Base-by-base conservation (phyloP, 2,888 invertebrate species). In the Euplagia quadripunctaria region DNA sequence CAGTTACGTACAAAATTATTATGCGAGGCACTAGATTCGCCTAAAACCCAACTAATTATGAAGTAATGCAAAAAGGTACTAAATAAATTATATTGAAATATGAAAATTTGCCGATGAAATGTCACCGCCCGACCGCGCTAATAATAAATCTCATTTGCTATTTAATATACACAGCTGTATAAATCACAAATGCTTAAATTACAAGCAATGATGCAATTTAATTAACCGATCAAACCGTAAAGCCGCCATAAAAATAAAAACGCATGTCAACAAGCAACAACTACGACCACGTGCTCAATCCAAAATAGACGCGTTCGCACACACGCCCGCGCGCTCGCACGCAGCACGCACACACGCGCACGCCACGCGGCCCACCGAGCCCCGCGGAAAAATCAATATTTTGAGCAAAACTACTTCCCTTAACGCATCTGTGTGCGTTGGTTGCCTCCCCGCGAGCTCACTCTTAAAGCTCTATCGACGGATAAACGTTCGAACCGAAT, bases 351-450 rank as follows among this genome's bases (percentile, higher is more conserved):
- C 89, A 85, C 87, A 78, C 72, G 74, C 79, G 75, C 82, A 63
- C 75, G 77, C 87, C 88, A 89, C 89, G 90, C 89, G 89, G 89
- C 90, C 89, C 89, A 74, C 71, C 91, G 86, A 88, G 87, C 88
- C 92, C 91, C 90, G 92, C 92, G 92, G 95, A 95, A 95, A 96
- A 96, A 96, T 96, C 95, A 95, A 96, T 96, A 96, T 95, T 96
- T 95, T 94, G 94, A 96, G 95, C 95, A 94, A 95, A 96, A 94
- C 94, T 94, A 93, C 94, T 95, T 95, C 95, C 95, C 94, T 92
- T 90, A 92, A 84, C 89, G 86, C 86, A 84, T 81, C 79, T 91
- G 95, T 95, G 94, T 94, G 95, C 87, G 91, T 91, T 80, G 85
- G 84, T 86, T 82, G 86, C 90, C 87, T 87, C 85, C 81, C 74